These are phyloP conservation scores for Lophochroa leadbeateri DNA, from an alignment of 2,113 vertebrate genomes.

Conservation along the genomic window DNA sequence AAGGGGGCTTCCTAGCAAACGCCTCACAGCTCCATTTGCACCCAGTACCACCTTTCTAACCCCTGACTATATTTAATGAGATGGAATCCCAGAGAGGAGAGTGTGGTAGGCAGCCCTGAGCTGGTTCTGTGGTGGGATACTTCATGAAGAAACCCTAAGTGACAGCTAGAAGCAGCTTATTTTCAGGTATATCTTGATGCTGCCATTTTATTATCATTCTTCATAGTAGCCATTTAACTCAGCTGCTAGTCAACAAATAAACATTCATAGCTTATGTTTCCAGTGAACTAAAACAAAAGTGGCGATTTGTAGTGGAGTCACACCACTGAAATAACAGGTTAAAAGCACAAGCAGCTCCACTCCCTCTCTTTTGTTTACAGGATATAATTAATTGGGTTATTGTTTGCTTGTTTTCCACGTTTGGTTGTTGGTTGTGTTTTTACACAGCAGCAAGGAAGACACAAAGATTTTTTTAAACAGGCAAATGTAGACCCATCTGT, in stretches of 20 bases:
- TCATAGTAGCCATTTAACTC: background rate
- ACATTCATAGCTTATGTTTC: background rate
- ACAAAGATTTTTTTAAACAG: background rate
- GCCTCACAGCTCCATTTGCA: background rate
- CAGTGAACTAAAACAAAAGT: background rate
- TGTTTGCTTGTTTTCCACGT: background rate
- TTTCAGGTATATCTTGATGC: background rate
- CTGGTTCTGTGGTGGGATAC: background rate
- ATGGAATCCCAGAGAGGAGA: background rate
- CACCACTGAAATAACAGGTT: background rate
- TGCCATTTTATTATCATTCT: background rate
- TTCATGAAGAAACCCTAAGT: background rate
- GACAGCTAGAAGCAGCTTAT: background rate
- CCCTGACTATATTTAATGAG: rapidly evolving
- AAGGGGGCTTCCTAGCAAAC: background rate
- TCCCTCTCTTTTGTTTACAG: background rate
- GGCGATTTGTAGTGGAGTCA: background rate
- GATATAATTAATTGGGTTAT: background rate
- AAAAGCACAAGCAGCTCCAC: background rate
- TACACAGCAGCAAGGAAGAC: background rate
- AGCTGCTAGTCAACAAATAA: background rate
- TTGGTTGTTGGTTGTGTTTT: background rate
- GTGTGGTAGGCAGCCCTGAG: background rate
- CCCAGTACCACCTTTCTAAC: background rate
- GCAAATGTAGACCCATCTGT: background rate